Conservation (phyloP, 2,113 vertebrate genomes). For the Ornithorhynchus anatinus region DNA sequence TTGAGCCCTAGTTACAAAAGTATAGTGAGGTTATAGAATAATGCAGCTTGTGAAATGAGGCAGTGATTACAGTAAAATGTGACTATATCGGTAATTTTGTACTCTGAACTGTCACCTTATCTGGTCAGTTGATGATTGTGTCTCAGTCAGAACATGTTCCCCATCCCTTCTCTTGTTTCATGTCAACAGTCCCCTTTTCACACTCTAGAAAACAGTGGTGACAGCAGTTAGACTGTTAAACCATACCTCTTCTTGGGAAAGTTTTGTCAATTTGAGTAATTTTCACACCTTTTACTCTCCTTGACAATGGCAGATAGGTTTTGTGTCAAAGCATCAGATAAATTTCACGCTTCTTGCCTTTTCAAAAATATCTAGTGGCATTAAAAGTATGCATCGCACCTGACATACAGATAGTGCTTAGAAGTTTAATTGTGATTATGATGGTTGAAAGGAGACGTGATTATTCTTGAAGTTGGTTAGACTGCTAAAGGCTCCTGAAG, state of each 20-base stretch:
- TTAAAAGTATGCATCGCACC: not conserved
- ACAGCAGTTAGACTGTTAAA: constrained; percentile 27
- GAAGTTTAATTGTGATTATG: constrained; percentile 1
- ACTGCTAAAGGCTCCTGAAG: not conserved
- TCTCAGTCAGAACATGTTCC: not conserved
- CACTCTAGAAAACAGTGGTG: constrained; percentile 15
- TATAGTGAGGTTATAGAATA: too few species aligned
- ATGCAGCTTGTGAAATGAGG: too few species aligned
- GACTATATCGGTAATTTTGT: too few species aligned
- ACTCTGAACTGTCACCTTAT: not conserved
- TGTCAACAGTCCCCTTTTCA: not conserved
- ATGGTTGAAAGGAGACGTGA: not conserved
- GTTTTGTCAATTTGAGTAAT: constrained; percentile 74
- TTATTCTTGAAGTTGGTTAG: not conserved
- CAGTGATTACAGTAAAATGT: too few species aligned
- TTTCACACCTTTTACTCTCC: constrained; percentile 65
- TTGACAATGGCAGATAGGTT: constrained; percentile 19
- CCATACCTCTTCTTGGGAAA: constrained; percentile 37
- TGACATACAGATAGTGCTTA: constrained; percentile 22
- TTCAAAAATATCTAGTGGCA: constrained; percentile 35
- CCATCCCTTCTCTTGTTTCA: not conserved
- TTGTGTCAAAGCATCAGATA: constrained; percentile 57
- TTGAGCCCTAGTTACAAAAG: too few species aligned
- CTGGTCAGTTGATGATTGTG: not conserved
- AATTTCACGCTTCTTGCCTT: constrained; percentile 51